phyloP scores from a whole-genome alignment of 30 jellyfish, hydroid and myxozoan genomes.

The Clytia hemisphaerica region DNA sequence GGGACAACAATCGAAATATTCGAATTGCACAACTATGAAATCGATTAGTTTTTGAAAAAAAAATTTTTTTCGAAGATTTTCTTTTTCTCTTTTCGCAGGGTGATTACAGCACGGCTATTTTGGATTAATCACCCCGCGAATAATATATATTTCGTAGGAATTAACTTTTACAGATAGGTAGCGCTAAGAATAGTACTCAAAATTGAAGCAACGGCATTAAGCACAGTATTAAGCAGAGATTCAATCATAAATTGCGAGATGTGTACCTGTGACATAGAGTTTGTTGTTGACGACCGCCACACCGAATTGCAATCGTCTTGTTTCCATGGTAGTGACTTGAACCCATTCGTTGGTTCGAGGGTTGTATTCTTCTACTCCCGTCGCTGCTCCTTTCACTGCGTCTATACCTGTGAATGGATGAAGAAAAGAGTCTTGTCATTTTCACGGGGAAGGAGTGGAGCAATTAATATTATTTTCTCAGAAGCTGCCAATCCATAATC shows the following conservation, averaged over 20 bases:
- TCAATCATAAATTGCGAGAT: not conserved
- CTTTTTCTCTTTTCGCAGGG: too few species aligned
- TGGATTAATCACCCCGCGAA: too few species aligned
- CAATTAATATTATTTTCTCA: too few species aligned
- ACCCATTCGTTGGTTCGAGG: constrained; percentile 75
- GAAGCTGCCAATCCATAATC: too few species aligned
- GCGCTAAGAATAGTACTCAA: too few species aligned
- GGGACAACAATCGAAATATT: too few species aligned
- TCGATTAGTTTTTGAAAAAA: too few species aligned
- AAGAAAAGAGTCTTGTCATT: not conserved
- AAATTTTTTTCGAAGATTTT: too few species aligned
- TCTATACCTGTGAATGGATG: constrained; percentile 60
- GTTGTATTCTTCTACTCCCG: constrained; percentile 80
- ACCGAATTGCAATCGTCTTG: constrained; percentile 86
- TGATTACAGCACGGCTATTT: too few species aligned
- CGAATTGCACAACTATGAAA: too few species aligned
- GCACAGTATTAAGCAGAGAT: not conserved
- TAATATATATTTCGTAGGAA: too few species aligned
- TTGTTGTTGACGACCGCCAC: constrained; percentile 86
- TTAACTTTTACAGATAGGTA: too few species aligned
- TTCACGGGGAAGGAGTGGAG: not conserved
- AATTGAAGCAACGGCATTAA: not conserved
- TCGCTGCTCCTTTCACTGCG: constrained; percentile 80
- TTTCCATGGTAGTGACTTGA: constrained; percentile 68
- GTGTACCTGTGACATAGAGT: constrained; percentile 70